A percentile compares a stretch with the other conserved stretches of the same genome.
Evolutionary conservation across 2,113 vertebrate genomes (phyloP).

Genomic region (Campylomormyrus numenius): DNA sequence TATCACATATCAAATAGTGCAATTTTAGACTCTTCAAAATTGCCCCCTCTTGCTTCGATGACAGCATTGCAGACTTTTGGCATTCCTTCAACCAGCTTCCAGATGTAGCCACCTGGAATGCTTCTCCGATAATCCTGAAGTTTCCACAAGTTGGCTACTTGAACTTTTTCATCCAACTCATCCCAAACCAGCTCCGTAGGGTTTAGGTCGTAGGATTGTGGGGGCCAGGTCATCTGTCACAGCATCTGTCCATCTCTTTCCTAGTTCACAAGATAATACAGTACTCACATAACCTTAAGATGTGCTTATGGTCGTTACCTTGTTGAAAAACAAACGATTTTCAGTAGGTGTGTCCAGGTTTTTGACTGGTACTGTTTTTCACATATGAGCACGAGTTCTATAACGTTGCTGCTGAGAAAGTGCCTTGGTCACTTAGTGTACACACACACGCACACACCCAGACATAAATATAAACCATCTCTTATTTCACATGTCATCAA

Average conservation of each 20-base stretch:
- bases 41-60: neutral
- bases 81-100: neutral
- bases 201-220: neutral
- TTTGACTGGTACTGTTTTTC: neutral
- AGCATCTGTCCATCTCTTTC: neutral
- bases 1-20: neutral
- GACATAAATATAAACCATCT: neutral
- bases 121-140: neutral
- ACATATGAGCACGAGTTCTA: neutral
- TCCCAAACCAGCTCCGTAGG: neutral
- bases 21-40: neutral
- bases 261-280: neutral
- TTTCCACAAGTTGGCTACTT: neutral
- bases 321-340: neutral
- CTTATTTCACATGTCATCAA: slow-evolving; percentile 19
- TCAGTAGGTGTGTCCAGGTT: neutral
- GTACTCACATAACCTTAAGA: neutral
- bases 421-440: neutral
- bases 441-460: neutral
- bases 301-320: neutral
- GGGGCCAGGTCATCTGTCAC: neutral
- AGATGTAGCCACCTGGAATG: neutral
- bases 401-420: neutral
- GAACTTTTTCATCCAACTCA: neutral
- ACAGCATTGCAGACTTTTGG: neutral